phyloP scores from a whole-genome alignment of 2,888 invertebrate genomes.

The Dexiosoma caninum region DNA sequence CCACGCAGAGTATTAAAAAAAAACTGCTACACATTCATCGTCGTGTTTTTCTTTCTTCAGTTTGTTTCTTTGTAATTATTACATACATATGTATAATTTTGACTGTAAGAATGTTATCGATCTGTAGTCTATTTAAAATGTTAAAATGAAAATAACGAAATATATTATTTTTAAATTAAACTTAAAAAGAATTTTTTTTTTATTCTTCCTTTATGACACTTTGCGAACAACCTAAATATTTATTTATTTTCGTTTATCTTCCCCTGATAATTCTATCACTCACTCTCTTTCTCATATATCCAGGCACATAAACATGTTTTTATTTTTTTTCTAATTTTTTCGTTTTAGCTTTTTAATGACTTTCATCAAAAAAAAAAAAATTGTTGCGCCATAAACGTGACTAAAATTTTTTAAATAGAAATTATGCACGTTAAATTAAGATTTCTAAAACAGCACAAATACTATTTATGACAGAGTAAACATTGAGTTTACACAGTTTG shows the following conservation, averaged over 20 bases:
- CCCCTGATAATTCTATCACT: background rate
- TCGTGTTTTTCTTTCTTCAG: no score
- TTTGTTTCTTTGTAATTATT: no score
- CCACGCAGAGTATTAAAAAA: no score
- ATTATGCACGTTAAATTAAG: conserved; percentile 50
- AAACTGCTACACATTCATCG: no score
- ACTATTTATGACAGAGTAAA: conserved; percentile 29
- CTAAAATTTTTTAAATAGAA: conserved; percentile 62
- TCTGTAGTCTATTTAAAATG: no score
- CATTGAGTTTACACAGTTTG: background rate
- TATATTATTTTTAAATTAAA: no score
- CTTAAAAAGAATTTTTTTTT: no score
- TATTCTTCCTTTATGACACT: no score
- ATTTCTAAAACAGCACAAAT: conserved; percentile 41
- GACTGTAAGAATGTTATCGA: no score
- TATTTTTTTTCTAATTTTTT: background rate
- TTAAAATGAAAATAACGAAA: no score
- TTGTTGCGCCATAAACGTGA: conserved; percentile 66
- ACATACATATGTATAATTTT: no score
- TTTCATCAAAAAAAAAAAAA: conserved; percentile 32
- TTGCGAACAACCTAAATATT: no score
- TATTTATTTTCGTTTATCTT: conserved; percentile 46
- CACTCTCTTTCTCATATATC: background rate
- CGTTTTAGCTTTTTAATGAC: conserved; percentile 15
- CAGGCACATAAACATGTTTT: background rate